Base-by-base conservation (phyloP, 2,888 invertebrate genomes). In the Alsophila aescularia region DNA sequence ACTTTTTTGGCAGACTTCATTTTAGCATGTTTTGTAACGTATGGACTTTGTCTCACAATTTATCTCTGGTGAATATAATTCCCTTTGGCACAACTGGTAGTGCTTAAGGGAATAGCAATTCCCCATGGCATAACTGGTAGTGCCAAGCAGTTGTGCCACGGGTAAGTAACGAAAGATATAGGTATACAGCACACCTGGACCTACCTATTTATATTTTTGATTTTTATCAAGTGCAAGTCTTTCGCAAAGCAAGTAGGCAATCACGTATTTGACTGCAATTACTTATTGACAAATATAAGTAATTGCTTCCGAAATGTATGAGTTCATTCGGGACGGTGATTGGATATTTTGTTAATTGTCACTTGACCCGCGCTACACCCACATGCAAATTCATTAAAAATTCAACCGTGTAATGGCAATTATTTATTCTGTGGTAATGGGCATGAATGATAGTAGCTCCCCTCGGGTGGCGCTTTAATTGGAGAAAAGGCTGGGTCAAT, bases 401-500 rank as follows among this genome's bases (percentile, higher is more conserved):
- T 34, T 36, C 29, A 49, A 45, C 10, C 12, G 13, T 29, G 47
- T 41, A 47, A 53, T 34, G 62, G 64, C 7, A 1, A 24, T 24
- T n/a, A n/a, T n/a, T n/a, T n/a, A n/a, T n/a, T n/a, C n/a, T n/a
- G n/a, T n/a, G n/a, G n/a, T n/a, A n/a, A n/a, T n/a, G n/a, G n/a
- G 49, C 56, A 63, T 66, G 70, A 74, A 64, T 71, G 66, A 74
- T 72, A 69, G 71, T 67, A 27, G 14, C 58, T 66, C 75, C 77
- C 80, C 78, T 75, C 72, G 58, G 79, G 79, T 75, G 72, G 62
- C 73, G 58, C 50, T 73, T 72, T 81, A 83, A 83, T 83, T 82
- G 78, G 75, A 78, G 81, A 81, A 77, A 73, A 76, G 67, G 66
- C 72, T 34, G 66, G 85, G 85, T 85, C 83, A 85, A 73, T 79